Evolutionary conservation across 2,888 invertebrate genomes (phyloP).

Genomic region (Prosapia bicincta): DNA sequence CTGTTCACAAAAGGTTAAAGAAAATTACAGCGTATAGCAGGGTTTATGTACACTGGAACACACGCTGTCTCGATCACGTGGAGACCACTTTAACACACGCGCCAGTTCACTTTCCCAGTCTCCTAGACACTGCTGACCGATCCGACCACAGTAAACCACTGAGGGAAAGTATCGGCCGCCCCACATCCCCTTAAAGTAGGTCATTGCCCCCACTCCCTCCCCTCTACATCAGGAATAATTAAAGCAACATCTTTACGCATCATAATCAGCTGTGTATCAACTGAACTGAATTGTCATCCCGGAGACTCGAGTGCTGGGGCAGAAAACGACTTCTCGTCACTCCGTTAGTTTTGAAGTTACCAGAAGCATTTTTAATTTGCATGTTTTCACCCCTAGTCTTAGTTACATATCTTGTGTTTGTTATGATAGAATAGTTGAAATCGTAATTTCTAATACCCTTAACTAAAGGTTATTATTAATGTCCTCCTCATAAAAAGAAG

Average conservation of each 20-base stretch:
- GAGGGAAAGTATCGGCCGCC: not conserved
- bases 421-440: too few species aligned
- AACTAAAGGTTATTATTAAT: too few species aligned
- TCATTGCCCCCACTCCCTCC: slow-evolving; percentile 2
- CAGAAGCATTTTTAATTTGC: too few species aligned
- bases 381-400: too few species aligned
- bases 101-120: not conserved
- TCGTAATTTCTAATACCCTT: too few species aligned
- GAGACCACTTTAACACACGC: not conserved
- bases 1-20: too few species aligned
- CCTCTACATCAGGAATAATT: not conserved
- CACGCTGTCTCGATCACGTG: not conserved
- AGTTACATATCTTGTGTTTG: too few species aligned
- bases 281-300: not conserved
- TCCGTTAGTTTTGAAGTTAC: too few species aligned
- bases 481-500: too few species aligned
- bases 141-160: not conserved
- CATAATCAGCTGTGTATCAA: not conserved
- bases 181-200: slow-evolving; percentile 2
- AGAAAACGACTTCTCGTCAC: not conserved
- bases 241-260: not conserved
- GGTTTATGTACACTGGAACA: not conserved
- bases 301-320: not conserved
- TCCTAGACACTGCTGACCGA: not conserved
- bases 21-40: too few species aligned